Percentiles rank a stretch among this genome's conserved stretches.
Conservation (phyloP, 2,797 vertebrate genomes). For the Todus mexicanus region DNA sequence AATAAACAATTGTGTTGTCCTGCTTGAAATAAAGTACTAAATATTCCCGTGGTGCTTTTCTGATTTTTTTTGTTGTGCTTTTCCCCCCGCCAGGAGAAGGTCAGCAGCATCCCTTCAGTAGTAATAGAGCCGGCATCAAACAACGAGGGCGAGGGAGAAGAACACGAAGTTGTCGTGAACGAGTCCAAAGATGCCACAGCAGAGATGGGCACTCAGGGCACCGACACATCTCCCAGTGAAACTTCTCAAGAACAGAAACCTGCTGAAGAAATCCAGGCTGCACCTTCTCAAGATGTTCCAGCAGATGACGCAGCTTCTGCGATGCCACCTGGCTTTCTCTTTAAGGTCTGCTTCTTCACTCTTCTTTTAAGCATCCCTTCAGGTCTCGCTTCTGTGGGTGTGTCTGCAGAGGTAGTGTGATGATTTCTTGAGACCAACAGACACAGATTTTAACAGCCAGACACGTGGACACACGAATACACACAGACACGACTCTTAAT, state of each 20-base stretch:
- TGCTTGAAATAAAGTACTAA: not conserved
- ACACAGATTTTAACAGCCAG: not conserved
- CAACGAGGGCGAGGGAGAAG: conserved; percentile 89
- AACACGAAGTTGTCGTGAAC: not conserved
- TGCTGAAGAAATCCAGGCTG: conserved; percentile 10
- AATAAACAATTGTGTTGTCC: not conserved
- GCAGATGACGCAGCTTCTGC: conserved; percentile 43
- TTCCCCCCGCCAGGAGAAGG: conserved; percentile 62
- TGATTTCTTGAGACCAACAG: not conserved
- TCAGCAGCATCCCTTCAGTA: conserved; percentile 87
- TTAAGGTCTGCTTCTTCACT: conserved; percentile 80
- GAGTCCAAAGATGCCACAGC: conserved; percentile 67
- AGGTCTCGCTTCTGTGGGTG: not conserved
- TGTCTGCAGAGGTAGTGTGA: not conserved
- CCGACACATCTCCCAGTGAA: conserved; percentile 67
- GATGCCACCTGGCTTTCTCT: conserved; percentile 84
- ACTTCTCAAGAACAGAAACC: conserved; percentile 33
- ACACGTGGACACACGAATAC: not conserved
- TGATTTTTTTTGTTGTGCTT: not conserved
- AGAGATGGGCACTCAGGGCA: conserved; percentile 47
- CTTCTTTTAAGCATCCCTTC: not conserved
- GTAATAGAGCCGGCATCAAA: conserved; percentile 95
- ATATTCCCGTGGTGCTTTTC: not conserved
- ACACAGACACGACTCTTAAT: not conserved
- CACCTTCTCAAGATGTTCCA: not conserved